A percentile compares a stretch with the other conserved stretches of the same genome.
Conservation (phyloP, 2,113 vertebrate genomes). For the Piprites chloris region DNA sequence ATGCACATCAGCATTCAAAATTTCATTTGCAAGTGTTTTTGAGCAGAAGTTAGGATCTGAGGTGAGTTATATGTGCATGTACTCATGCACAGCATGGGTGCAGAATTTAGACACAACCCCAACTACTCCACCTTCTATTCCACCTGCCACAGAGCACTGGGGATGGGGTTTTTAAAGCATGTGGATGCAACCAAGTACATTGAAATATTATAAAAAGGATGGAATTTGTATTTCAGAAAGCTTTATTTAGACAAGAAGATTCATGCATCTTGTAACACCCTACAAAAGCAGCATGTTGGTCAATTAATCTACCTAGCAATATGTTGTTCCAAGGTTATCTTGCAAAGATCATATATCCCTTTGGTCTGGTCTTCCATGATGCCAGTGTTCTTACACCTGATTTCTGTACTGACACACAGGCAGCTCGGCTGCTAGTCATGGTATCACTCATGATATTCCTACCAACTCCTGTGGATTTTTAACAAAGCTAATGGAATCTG, state of each 20-base stretch:
- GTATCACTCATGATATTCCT: neutral
- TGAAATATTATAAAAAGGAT: neutral
- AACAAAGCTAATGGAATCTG: neutral
- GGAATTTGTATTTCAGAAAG: neutral
- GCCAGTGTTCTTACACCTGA: neutral
- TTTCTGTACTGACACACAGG: neutral
- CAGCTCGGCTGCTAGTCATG: neutral
- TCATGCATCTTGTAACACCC: neutral
- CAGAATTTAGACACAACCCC: neutral
- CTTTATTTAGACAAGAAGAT: neutral
- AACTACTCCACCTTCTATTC: neutral
- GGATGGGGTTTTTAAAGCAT: neutral
- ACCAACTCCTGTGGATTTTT: neutral
- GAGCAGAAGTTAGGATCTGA: neutral
- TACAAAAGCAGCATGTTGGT: neutral
- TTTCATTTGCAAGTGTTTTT: neutral
- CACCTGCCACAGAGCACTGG: neutral
- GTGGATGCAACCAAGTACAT: neutral
- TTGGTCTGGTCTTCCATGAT: neutral
- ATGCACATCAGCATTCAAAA: neutral
- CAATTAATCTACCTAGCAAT: neutral
- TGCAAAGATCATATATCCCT: neutral
- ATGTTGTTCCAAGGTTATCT: neutral
- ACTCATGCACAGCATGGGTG: neutral
- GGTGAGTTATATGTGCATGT: accelerated